Percentiles rank a stretch among this genome's conserved stretches.
Evolutionary conservation across 2,113 vertebrate genomes (phyloP).

Genomic region (Macroglossus sobrinus): DNA sequence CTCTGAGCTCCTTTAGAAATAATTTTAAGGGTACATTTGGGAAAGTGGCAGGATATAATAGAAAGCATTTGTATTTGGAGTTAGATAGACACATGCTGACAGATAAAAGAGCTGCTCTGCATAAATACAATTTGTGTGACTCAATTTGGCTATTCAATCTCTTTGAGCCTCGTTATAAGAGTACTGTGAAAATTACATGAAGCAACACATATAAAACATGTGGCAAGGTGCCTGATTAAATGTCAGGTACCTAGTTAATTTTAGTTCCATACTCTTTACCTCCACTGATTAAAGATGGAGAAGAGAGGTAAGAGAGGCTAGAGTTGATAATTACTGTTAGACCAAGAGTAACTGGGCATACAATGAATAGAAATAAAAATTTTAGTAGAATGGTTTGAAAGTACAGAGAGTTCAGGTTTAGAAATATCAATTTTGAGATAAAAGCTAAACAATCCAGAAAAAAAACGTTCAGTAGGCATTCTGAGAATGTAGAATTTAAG

Average conservation of each 20-base stretch:
- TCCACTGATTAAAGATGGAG: neutral
- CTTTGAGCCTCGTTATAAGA: neutral
- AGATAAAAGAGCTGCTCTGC: neutral
- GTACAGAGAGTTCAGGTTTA: neutral
- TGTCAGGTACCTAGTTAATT: neutral
- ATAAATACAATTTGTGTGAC: neutral
- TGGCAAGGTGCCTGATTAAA: neutral
- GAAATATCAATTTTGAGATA: neutral
- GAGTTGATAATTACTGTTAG: neutral
- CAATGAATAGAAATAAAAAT: neutral
- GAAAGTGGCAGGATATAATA: neutral
- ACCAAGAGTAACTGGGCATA: neutral
- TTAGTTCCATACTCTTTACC: neutral
- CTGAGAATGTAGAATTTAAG: neutral
- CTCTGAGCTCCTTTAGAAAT: neutral
- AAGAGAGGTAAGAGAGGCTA: neutral
- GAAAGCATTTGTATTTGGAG: neutral
- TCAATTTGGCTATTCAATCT: neutral
- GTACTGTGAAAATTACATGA: neutral
- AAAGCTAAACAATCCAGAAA: slow-evolving; percentile 1
- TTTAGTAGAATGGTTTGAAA: neutral
- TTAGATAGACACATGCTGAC: neutral
- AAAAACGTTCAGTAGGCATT: neutral
- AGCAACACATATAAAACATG: neutral
- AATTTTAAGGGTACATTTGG: neutral